Percentiles rank a stretch among this genome's conserved stretches.
phyloP scores from a whole-genome alignment of 2,113 vertebrate genomes.

The Sprattus sprattus region DNA sequence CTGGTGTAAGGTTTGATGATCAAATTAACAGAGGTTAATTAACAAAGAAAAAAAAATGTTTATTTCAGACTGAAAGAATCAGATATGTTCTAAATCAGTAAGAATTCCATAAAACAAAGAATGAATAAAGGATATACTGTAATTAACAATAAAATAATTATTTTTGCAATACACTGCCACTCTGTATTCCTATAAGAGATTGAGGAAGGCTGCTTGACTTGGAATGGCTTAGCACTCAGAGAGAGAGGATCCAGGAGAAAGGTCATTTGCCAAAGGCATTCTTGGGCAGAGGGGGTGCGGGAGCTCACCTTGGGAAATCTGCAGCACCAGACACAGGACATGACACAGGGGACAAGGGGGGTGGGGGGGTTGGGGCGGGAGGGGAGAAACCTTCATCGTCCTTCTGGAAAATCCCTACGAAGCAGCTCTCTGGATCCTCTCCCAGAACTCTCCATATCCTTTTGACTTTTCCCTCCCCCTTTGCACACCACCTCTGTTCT shows the following conservation, averaged over 20 bases:
- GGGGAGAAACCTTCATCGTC: conserved; percentile 78
- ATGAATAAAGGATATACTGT: background rate
- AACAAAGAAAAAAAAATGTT: background rate
- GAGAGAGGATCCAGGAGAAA: conserved; percentile 46
- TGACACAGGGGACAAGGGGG: conserved; percentile 53
- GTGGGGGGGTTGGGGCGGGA: conserved; percentile 24
- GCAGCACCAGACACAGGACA: conserved; percentile 56
- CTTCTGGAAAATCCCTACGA: conserved; percentile 78
- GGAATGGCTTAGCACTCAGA: conserved; percentile 7
- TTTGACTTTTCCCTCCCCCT: conserved; percentile 63
- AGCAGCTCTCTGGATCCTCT: conserved; percentile 41
- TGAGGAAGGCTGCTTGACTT: background rate
- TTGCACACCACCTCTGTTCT: conserved; percentile 62
- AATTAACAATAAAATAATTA: background rate
- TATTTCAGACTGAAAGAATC: background rate
- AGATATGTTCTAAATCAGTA: background rate
- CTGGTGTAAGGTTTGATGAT: background rate
- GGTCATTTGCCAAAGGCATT: conserved; percentile 8
- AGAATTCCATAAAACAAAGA: background rate
- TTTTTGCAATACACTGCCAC: background rate
- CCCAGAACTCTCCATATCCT: conserved; percentile 72
- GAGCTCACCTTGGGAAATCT: conserved; percentile 54
- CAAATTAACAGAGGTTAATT: background rate
- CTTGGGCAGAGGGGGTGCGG: conserved; percentile 60
- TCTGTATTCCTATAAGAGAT: background rate